Percentiles rank a stretch among this genome's conserved stretches.
These are phyloP conservation scores for Heliornis fulica DNA, from an alignment of 2,113 vertebrate genomes.

Conservation along the genomic window DNA sequence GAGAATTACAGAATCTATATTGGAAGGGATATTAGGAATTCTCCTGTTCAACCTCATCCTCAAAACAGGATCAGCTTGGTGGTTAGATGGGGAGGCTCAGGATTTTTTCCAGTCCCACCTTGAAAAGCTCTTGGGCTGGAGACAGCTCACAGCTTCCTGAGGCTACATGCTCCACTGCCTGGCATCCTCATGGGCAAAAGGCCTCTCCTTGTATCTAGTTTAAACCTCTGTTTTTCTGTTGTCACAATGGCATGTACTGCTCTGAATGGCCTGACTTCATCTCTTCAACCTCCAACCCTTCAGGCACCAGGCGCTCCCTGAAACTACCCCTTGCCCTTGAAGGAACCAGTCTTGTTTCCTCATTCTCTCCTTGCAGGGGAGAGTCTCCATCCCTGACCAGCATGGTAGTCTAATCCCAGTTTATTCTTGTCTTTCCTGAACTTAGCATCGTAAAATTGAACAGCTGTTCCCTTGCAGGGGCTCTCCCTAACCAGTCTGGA, in stretches of 20 bases:
- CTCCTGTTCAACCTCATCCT: neutral
- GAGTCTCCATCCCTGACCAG: neutral
- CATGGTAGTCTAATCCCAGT: accelerated
- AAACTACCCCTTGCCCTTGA: neutral
- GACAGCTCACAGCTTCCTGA: neutral
- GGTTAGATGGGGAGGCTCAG: neutral
- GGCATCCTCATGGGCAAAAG: neutral
- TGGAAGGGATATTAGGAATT: neutral
- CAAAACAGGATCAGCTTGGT: neutral
- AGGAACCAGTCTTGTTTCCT: neutral
- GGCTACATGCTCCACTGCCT: neutral
- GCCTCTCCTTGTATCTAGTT: accelerated
- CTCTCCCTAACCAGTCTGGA: neutral
- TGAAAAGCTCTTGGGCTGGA: neutral
- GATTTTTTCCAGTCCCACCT: neutral
- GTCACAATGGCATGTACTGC: too few species aligned
- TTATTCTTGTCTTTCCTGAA: neutral
- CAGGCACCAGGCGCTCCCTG: accelerated
- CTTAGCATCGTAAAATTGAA: neutral
- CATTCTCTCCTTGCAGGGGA: neutral
- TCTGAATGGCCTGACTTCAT: neutral
- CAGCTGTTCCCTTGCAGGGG: accelerated
- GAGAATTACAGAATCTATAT: neutral
- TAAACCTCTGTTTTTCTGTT: neutral
- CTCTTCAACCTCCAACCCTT: accelerated